Conservation (phyloP, 2,113 vertebrate species). For the Tylochromis polylepis region DNA sequence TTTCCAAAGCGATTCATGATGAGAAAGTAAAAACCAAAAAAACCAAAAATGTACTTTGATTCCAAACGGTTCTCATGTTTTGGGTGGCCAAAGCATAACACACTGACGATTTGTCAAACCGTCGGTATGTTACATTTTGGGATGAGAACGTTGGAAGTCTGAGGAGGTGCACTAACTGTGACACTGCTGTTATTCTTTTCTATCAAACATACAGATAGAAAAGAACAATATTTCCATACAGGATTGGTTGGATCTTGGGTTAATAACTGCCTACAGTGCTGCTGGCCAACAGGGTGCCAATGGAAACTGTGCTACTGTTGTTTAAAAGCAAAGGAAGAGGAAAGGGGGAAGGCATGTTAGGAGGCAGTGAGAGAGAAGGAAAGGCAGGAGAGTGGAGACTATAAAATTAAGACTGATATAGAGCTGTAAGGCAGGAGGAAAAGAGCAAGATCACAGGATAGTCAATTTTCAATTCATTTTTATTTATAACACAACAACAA, state of each 20-base stretch:
- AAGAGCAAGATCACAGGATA: background rate
- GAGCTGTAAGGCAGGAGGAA: background rate
- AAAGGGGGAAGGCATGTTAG: background rate
- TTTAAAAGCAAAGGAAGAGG: background rate
- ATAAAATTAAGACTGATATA: background rate
- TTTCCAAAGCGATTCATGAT: too few relatives aligned
- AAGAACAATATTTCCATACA: background rate
- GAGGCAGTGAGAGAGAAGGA: background rate
- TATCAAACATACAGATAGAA: background rate
- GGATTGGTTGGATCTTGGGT: background rate
- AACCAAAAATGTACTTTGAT: too few relatives aligned
- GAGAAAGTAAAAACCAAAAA: too few relatives aligned
- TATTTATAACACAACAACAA: background rate
- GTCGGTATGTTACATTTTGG: too few relatives aligned
- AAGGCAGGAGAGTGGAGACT: background rate
- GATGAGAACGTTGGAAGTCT: too few relatives aligned
- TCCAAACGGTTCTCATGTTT: too few relatives aligned
- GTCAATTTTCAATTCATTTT: background rate
- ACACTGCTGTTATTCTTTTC: background rate
- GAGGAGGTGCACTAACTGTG: background rate
- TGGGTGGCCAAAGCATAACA: too few relatives aligned
- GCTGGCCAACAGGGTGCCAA: background rate
- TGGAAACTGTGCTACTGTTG: background rate
- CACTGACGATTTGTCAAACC: too few relatives aligned
- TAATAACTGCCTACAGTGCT: background rate